These are phyloP conservation scores for Limnephilus rhombicus DNA, from an alignment of 2,888 invertebrate genomes.

Conservation along the genomic window DNA sequence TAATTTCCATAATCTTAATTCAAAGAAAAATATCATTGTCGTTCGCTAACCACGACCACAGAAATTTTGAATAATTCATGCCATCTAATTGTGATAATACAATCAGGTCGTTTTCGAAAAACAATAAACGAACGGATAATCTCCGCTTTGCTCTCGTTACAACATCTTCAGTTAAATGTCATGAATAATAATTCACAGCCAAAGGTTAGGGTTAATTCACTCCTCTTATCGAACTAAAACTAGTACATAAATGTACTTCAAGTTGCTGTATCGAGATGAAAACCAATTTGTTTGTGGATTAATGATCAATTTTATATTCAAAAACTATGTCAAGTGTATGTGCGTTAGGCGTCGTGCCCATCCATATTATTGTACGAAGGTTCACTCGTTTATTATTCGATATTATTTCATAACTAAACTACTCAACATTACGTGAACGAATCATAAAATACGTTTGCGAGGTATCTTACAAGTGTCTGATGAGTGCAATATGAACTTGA, in stretches of 20 bases:
- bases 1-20: not conserved
- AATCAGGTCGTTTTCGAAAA: not conserved
- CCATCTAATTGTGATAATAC: not conserved
- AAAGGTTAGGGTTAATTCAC: slow-evolving; percentile 56
- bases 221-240: slow-evolving; percentile 12
- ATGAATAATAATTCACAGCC: slow-evolving; percentile 56
- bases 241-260: slow-evolving; percentile 20
- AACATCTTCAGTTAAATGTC: slow-evolving; percentile 59
- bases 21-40: not conserved
- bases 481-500: not conserved
- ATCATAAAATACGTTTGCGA: not conserved
- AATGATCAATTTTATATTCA: slow-evolving; percentile 44
- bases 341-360: not conserved
- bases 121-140: slow-evolving; percentile 16
- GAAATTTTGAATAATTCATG: no score
- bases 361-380: not conserved
- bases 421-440: not conserved
- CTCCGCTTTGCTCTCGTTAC: not conserved
- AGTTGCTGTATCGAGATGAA: slow-evolving; percentile 51
- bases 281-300: slow-evolving; percentile 43
- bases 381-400: not conserved
- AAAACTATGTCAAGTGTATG: slow-evolving; percentile 26
- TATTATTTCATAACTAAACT: not conserved
- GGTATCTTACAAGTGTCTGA: not conserved
- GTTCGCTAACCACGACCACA: not conserved